Base-by-base conservation (phyloP, 2,888 invertebrate genomes). In the Atrina japonica region DNA sequence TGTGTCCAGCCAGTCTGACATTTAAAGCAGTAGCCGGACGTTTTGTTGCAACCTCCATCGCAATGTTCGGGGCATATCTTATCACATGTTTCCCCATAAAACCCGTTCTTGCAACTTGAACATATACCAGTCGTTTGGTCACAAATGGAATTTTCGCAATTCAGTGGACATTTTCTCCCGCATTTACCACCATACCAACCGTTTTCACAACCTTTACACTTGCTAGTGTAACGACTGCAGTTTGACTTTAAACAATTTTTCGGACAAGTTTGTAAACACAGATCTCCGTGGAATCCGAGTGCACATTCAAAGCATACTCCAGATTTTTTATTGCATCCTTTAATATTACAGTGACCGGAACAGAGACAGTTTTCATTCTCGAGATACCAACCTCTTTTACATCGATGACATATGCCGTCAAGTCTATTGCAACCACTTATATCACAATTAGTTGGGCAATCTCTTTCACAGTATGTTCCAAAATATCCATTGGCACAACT, bases 1-100 rank as follows among this genome's bases (percentile, higher is more conserved):
- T 5, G 5, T 35, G 35, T 35, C 35, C 35, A 35, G 35, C 35
- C 35, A 35, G 35, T 7, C 35, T 35, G 35, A 67, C 78, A 81
- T 43, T 75, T 76, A 11, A 23, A 52, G 16, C 52, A 52, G 14
- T 25, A 11, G 16, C 52, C 52, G 9, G 23, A 23, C 9, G n/a
- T 7, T 0, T 21, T 16, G 16, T 25, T 11, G 11, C 35, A 35
- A 5, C 35, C 35, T 7, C 35, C 52, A 16, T 52, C 18, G 41
- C 76, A 76, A n/a, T 70, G 21, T 1, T 3, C 11, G 47, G 65
- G 66, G 49, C 79, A 79, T 23, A 40, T 40, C 7, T 27, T 27
- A n/a, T 77, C 67, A 74, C 82, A 82, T 3, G 25, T 52, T 1
- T 45, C 30, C 9, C 82, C 82, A 69, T 70, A 79, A 30, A 45